These are phyloP conservation scores for Sphaerophoria rueppellii DNA, from an alignment of 2,888 invertebrate genomes.

Conservation along the genomic window DNA sequence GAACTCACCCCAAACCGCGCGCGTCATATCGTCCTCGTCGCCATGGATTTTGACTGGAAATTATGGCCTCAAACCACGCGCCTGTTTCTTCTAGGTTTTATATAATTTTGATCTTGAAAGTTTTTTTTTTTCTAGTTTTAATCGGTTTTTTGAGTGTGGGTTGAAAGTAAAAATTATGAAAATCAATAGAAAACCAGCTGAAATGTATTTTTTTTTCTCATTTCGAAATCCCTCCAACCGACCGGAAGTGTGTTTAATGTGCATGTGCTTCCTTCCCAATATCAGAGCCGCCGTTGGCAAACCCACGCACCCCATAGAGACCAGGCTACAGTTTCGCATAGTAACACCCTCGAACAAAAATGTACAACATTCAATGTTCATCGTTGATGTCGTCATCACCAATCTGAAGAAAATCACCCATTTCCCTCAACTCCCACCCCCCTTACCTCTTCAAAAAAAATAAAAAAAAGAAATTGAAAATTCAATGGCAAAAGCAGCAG, in stretches of 20 bases:
- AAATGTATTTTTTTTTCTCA: constrained; percentile 4
- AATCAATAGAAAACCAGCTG: constrained; percentile 45
- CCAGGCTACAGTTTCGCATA: too few relatives aligned
- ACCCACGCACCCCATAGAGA: background rate
- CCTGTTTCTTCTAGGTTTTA: background rate
- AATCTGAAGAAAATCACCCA: too few relatives aligned
- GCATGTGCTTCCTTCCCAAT: constrained; percentile 7
- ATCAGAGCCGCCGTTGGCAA: background rate
- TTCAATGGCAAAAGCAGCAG: constrained; percentile 36
- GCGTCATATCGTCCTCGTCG: too few relatives aligned
- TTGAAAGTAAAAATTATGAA: constrained; percentile 45
- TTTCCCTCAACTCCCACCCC: too few relatives aligned
- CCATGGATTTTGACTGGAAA: constrained; percentile 17
- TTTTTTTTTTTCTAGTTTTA: background rate
- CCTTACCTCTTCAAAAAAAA: background rate
- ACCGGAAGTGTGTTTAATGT: constrained; percentile 47
- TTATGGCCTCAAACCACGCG: constrained; percentile 48
- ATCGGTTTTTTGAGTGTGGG: background rate
- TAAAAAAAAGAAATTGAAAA: constrained; percentile 34
- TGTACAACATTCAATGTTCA: too few relatives aligned
- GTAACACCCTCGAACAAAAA: too few relatives aligned
- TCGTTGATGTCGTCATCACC: too few relatives aligned
- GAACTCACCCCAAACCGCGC: constrained; percentile 20
- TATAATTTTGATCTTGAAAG: background rate
- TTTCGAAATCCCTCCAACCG: constrained; percentile 7